Evolutionary conservation across 2,113 vertebrate genomes (phyloP), one percentile per base, ranked within the genome.

Genomic region (Hippocampus comes): DNA sequence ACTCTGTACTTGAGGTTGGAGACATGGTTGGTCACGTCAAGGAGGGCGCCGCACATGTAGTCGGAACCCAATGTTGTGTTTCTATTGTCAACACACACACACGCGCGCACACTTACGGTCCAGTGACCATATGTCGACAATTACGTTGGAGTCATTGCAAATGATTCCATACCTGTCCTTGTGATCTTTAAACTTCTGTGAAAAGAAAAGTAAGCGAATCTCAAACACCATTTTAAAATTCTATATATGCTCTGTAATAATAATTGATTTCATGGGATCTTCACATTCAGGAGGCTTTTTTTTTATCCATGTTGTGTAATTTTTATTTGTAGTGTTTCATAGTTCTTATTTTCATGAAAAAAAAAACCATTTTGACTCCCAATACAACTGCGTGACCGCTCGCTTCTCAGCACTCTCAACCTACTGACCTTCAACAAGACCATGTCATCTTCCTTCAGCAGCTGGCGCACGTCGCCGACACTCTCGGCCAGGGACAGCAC

Each of bases 1-100:
- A 91, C 86, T 68, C 74, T 87, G 70, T 88, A 90, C 68, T 90
- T 90, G 4, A 93, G 88, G 77, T 92, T 92, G 61, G 79, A 78
- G 34, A 93, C 73, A 74, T 93, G 89, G 27, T 87, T 82, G 15
- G 87, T 77, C 38, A 89, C 79, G 1, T 93, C 89, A 15, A 93
- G 78, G 73, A 93, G 81, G 21, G 77, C 63, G 7, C 87, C 87
- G 0, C 86, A 76, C 82, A 88, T 80, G 78, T 68, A 43, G 41
- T 87, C 82, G 23, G 82, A 77, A 63, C 63, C 79, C 1, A 80
- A 70, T 4, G 34, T 17, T 5, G 72, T 21, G 61, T 60, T 56
- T 79, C 91, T 93, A 84, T 67, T 70, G 73, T 61, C 17, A 78
- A 9, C 72, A 63, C 15, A 76, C 1, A 9, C 74, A 61, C n/a